Evolutionary conservation across 2,113 vertebrate genomes (phyloP).

Genomic region (Dissostichus mawsoni): DNA sequence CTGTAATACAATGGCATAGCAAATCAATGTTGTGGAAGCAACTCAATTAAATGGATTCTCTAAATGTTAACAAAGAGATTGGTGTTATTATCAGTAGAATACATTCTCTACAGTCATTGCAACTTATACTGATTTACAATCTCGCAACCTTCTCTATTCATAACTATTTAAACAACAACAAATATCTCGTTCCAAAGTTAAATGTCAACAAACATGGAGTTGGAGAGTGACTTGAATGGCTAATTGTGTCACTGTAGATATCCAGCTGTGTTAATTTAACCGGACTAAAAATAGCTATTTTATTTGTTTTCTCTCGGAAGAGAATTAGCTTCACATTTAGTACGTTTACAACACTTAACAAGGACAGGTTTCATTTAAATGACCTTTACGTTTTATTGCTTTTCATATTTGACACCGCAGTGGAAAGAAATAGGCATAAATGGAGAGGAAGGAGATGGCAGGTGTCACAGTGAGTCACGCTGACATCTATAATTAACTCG

Average conservation of each 20-base stretch:
- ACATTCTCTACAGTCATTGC: neutral
- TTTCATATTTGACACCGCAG: conserved; percentile 38
- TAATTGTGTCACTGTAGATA: neutral
- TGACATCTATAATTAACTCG: conserved; percentile 33
- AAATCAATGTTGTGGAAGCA: too few species aligned
- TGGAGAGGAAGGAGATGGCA: conserved; percentile 51
- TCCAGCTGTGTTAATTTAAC: conserved; percentile 4
- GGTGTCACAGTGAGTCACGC: conserved; percentile 49
- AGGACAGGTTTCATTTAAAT: conserved; percentile 16
- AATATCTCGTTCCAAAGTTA: neutral
- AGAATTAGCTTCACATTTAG: neutral
- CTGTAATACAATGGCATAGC: neutral
- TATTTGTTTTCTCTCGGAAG: neutral
- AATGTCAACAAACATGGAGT: neutral
- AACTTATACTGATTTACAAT: neutral
- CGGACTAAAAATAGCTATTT: neutral
- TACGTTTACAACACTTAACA: conserved; percentile 6
- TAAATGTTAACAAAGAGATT: neutral
- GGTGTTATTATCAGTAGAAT: neutral
- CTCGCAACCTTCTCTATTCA: neutral
- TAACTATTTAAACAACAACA: neutral
- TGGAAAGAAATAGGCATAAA: conserved; percentile 34
- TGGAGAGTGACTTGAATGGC: neutral
- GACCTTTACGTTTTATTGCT: conserved; percentile 28
- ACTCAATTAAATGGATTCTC: neutral